A percentile compares a stretch with the other conserved stretches of the same genome.
Evolutionary conservation across 1,140 invertebrate species (phyloP).

Genomic region (Procambarus clarkii): DNA sequence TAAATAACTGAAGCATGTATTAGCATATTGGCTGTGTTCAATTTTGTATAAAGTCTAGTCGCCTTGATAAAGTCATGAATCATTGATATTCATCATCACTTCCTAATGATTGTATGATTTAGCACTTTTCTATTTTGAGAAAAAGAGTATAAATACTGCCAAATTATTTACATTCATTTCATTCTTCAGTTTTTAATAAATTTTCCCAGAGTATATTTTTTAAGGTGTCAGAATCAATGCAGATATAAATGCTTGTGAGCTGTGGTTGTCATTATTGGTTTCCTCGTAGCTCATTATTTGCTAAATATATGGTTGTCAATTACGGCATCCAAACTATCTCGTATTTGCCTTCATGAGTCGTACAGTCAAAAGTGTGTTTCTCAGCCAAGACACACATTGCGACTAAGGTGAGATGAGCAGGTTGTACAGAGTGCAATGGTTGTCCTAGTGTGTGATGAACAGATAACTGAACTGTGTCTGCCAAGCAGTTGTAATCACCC

Average conservation of each 20-base stretch:
- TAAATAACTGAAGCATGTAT: neutral
- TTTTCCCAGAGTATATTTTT: constrained; percentile 1
- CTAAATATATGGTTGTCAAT: neutral
- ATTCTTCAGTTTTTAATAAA: neutral
- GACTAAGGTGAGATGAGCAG: neutral
- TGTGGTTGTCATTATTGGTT: neutral
- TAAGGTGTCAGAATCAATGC: neutral
- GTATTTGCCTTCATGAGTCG: neutral
- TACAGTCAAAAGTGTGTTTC: neutral
- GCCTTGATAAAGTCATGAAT: constrained; percentile 18
- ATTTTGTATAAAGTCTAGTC: constrained; percentile 20
- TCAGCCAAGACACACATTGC: neutral
- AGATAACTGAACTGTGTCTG: too few relatives aligned
- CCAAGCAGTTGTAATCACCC: neutral
- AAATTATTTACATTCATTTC: neutral
- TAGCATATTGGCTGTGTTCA: constrained; percentile 12
- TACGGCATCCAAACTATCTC: neutral
- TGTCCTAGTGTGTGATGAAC: neutral
- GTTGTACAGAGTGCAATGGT: neutral
- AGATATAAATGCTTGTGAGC: neutral
- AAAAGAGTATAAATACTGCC: neutral
- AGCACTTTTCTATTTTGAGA: neutral
- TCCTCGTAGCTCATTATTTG: neutral
- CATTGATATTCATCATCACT: neutral
- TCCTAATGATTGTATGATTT: neutral